A percentile compares a stretch with the other conserved stretches of the same genome.
Evolutionary conservation across 2,888 invertebrate genomes (phyloP).

Genomic region (Anthoptus insignis): DNA sequence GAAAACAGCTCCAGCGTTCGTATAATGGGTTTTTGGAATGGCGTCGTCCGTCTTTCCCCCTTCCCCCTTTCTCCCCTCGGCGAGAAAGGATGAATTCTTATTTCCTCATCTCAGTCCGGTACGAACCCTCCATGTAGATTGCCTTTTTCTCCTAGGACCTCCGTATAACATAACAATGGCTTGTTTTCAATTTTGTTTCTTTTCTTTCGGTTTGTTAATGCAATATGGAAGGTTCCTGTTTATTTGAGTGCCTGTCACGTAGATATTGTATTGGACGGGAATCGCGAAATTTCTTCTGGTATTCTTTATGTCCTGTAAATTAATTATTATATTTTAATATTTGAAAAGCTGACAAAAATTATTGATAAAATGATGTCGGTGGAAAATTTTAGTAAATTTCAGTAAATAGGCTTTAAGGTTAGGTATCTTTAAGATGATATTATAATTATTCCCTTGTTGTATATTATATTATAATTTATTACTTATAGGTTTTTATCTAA

Average conservation of each 20-base stretch:
- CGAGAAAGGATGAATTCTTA: constrained; percentile 87
- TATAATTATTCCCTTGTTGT: too few species aligned
- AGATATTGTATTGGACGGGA: constrained; percentile 2
- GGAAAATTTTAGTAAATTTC: too few species aligned
- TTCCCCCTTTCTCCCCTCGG: constrained; percentile 64
- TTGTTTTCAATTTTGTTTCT: constrained; percentile 84
- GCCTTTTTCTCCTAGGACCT: constrained; percentile 83
- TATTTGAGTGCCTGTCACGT: constrained; percentile 31
- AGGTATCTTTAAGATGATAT: too few species aligned
- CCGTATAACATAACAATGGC: constrained; percentile 85
- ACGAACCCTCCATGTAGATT: constrained; percentile 85
- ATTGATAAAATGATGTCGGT: too few species aligned
- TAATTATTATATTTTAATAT: not conserved
- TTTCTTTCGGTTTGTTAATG: constrained; percentile 53
- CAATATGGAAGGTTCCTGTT: constrained; percentile 49
- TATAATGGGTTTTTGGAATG: constrained; percentile 91
- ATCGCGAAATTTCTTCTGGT: not conserved
- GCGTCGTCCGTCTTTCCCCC: constrained; percentile 89
- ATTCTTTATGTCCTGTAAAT: not conserved
- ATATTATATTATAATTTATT: too few species aligned
- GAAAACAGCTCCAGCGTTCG: constrained; percentile 89
- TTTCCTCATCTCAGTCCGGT: constrained; percentile 86
- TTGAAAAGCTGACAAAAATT: not conserved
- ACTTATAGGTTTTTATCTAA: too few species aligned
- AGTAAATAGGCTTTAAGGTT: too few species aligned